These are phyloP conservation scores for Chrysolina americana DNA, from an alignment of 2,888 invertebrate species.

Conservation along the genomic window DNA sequence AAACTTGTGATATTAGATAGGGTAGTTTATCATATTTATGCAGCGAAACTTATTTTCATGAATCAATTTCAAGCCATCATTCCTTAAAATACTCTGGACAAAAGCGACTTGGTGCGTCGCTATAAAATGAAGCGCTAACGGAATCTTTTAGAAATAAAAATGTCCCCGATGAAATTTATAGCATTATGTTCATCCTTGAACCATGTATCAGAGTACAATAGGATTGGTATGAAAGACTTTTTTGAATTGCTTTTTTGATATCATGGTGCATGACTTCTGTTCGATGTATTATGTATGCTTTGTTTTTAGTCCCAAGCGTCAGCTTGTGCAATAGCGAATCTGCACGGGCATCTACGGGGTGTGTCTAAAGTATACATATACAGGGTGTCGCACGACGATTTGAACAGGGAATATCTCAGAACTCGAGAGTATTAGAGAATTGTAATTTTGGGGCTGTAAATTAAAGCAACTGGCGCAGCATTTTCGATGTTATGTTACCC, in stretches of 20 bases:
- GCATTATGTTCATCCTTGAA: slow-evolving; percentile 63
- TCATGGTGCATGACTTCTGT: slow-evolving; percentile 56
- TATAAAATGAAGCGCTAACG: slow-evolving; percentile 55
- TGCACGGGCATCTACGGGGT: no score
- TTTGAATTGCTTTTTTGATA: slow-evolving; percentile 56
- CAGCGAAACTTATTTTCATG: slow-evolving; percentile 5
- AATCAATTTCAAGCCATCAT: slow-evolving; percentile 1
- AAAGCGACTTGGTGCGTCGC: slow-evolving; percentile 22
- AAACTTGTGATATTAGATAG: not conserved
- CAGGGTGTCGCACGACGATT: no score
- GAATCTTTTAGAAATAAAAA: slow-evolving; percentile 62
- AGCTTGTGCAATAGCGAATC: no score
- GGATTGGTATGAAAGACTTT: slow-evolving; percentile 64
- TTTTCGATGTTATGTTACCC: no score
- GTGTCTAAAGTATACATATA: no score
- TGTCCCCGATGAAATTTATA: slow-evolving; percentile 64
- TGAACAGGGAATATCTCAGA: no score
- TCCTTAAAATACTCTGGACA: slow-evolving; percentile 5
- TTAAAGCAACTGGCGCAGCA: no score
- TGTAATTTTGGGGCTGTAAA: no score
- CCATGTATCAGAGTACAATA: slow-evolving; percentile 68
- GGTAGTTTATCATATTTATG: slow-evolving; percentile 8
- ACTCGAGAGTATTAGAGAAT: no score
- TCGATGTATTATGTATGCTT: not conserved
- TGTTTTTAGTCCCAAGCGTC: no score